These are phyloP conservation scores for Tinea trinotella DNA, from an alignment of 2,888 invertebrate species.

Conservation along the genomic window DNA sequence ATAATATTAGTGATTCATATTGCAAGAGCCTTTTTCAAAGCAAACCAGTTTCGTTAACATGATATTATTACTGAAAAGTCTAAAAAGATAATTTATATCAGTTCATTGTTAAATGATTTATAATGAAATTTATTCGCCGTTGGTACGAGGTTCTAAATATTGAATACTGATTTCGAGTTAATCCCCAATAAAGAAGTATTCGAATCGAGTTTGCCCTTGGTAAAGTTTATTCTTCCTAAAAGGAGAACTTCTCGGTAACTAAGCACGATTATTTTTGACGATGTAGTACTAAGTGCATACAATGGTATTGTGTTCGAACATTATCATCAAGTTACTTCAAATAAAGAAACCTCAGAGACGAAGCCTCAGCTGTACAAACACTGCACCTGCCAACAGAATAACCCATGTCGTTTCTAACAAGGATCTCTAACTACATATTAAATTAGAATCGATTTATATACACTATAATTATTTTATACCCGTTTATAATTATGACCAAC, in stretches of 20 bases:
- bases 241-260: background rate
- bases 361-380: slow-evolving; percentile 17
- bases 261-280: slow-evolving; percentile 6
- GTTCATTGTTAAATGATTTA: slow-evolving; percentile 5
- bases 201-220: background rate
- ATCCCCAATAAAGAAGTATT: slow-evolving; percentile 1
- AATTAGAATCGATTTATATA: background rate
- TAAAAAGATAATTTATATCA: slow-evolving; percentile 8
- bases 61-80: background rate
- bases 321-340: slow-evolving; percentile 17
- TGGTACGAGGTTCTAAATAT: background rate
- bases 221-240: slow-evolving; percentile 1
- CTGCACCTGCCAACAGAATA: background rate
- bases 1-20: background rate
- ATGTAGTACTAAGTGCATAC: slow-evolving; percentile 9
- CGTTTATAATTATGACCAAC: background rate
- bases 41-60: background rate
- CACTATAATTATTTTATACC: background rate
- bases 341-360: slow-evolving; percentile 15
- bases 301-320: slow-evolving; percentile 5
- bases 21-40: background rate
- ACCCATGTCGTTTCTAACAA: background rate
- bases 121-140: background rate
- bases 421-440: background rate
- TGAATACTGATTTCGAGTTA: slow-evolving; percentile 1